phyloP scores from a whole-genome alignment of 1,140 invertebrate species.

The Megalonaias nervosa region DNA sequence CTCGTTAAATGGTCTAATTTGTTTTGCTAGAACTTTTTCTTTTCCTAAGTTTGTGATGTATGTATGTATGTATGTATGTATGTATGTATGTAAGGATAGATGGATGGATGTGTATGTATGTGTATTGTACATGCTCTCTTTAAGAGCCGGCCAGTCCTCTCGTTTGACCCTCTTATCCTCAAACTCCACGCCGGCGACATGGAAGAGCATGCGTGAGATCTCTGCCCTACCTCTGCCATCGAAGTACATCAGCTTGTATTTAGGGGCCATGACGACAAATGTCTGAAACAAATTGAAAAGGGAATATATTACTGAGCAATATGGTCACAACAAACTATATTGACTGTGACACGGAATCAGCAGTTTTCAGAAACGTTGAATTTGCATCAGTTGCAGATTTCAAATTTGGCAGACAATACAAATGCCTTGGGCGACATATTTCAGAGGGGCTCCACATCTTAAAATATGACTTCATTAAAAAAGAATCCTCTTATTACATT shows the following conservation, averaged over 20 bases:
- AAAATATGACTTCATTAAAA: no score
- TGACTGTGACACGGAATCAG: no score
- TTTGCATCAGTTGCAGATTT: no score
- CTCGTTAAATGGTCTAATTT: neutral
- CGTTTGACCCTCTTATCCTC: constrained; percentile 32
- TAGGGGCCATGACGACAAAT: neutral
- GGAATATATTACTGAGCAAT: no score
- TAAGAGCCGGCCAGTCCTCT: neutral
- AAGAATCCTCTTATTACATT: no score
- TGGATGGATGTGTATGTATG: no score
- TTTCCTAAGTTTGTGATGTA: neutral
- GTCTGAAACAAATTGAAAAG: no score
- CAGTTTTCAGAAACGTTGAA: no score
- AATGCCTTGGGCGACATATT: no score
- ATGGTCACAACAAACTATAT: no score
- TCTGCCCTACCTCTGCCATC: constrained; percentile 56
- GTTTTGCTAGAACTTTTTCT: neutral
- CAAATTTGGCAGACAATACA: no score
- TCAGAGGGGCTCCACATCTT: no score
- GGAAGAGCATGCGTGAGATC: constrained; percentile 47
- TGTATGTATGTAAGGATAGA: neutral
- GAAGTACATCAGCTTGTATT: constrained; percentile 58
- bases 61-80: neutral
- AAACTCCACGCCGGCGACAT: constrained; percentile 37
- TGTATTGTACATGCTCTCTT: neutral